Evolutionary conservation across 2,888 invertebrate species (phyloP), one percentile per base, ranked within the genome.

Genomic region (Drosophila hawaiiensis): DNA sequence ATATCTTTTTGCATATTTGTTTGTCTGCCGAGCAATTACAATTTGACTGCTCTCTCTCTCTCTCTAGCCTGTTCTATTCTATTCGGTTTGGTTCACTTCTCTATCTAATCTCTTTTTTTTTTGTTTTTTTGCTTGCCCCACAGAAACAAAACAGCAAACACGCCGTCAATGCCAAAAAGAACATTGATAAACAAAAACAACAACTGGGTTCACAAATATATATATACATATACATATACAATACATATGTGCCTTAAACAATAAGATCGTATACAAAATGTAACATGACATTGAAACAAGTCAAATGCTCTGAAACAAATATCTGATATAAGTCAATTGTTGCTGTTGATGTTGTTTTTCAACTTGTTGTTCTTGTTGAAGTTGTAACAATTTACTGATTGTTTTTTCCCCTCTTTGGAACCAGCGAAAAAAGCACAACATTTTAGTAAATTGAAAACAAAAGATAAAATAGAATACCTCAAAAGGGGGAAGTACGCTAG

Each of bases 201-300:
- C n/a, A 41, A 54, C 31, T 69, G 53, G 16, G 47, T 47, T 47
- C 22, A 47, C 47, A 25, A 16, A 25, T 47, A 47, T 14, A 16
- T 14, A 14, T 7, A 47, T 4, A 22, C 1, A 22, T 22, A 22
- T 39, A 22, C 6, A 35, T 14, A n/a, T 3, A 43, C n/a, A 43
- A 43, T 22, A 43, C 22, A 43, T 47, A 47, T 25, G 22, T 47
- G 4, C 47, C 9, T 47, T 47, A 25, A 47, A 60, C 52, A 82
- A 68, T 68, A 71, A 72, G 62, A 29, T 41, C 14, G 41, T 29
- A 61, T 66, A 82, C 59, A 78, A 80, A 80, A 75, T 90, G 86
- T 90, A 85, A 88, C 89, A 80, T 90, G 90, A 88, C 86, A 90
- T 87, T 87, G 86, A 87, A 87, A 85, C 76, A 80, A 85, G 82